Percentiles rank a stretch among this genome's conserved stretches.
Evolutionary conservation across 1,140 invertebrate genomes (phyloP).

Genomic region (Apis laboriosa): DNA sequence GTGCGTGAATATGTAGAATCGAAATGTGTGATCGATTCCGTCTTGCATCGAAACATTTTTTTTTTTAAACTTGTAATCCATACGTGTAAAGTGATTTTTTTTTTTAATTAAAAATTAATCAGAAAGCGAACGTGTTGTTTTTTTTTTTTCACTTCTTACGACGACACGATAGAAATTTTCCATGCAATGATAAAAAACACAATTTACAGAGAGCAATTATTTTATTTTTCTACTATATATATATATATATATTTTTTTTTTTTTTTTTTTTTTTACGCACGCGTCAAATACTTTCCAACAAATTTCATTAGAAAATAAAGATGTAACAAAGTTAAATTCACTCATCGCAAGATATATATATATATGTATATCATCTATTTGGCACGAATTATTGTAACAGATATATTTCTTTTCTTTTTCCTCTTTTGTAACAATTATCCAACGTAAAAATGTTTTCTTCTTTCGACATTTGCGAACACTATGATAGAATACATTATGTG

Average conservation of each 20-base stretch:
- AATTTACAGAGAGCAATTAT: constrained; percentile 57
- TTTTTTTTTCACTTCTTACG: too few relatives aligned
- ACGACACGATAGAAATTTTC: too few relatives aligned
- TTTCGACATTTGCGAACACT: constrained; percentile 13
- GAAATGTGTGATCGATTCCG: too few relatives aligned
- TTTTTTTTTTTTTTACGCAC: constrained; percentile 35
- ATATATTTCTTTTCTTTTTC: not conserved
- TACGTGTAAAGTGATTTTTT: not conserved
- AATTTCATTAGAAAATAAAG: constrained; percentile 52
- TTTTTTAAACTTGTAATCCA: not conserved
- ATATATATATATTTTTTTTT: not conserved
- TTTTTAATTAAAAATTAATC: not conserved
- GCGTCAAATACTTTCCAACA: constrained; percentile 47
- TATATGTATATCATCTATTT: constrained; percentile 33
- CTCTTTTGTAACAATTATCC: constrained; percentile 25
- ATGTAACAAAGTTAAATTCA: constrained; percentile 52
- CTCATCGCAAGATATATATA: constrained; percentile 36
- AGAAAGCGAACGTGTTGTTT: not conserved
- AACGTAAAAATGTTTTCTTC: constrained; percentile 1
- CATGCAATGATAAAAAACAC: not conserved
- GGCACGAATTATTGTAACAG: constrained; percentile 61
- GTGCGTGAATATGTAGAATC: not conserved
- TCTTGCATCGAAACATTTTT: not conserved
- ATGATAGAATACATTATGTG: constrained; percentile 6
- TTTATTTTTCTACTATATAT: constrained; percentile 58